Evolutionary conservation across 2,888 invertebrate species (phyloP).

Genomic region (Tipula lateralis): DNA sequence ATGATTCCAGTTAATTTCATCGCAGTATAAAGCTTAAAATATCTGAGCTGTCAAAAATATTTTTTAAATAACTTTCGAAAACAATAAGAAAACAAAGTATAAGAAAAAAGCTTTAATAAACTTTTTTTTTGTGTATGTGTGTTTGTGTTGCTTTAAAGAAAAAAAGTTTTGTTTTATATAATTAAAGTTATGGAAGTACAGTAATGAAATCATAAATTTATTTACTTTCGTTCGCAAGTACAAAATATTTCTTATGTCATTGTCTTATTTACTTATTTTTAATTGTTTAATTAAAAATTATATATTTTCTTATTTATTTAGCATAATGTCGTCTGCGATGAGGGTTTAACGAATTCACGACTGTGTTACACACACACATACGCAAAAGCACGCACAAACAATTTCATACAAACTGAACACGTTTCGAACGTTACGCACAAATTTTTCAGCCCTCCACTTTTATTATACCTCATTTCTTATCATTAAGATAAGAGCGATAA

Average conservation of each 20-base stretch:
- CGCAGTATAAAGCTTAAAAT: not conserved
- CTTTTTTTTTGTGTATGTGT: not conserved
- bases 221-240: not conserved
- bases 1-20: not conserved
- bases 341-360: not conserved
- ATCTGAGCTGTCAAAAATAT: not conserved
- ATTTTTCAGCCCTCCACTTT: not conserved
- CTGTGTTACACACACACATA: not conserved
- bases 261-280: not conserved
- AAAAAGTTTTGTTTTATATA: not conserved
- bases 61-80: not conserved
- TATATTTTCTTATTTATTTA: not conserved
- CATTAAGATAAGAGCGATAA: not conserved
- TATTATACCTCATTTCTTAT: not conserved
- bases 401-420: not conserved
- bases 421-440: not conserved
- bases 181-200: not conserved
- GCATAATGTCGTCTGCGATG: not conserved
- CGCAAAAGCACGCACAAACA: not conserved
- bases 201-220: not conserved
- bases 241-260: not conserved
- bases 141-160: not conserved
- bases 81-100: not conserved
- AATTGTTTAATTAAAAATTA: constrained; percentile 13
- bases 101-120: not conserved